Conservation (phyloP, 2,888 invertebrate genomes). For the Dastarcus helophoroides region DNA sequence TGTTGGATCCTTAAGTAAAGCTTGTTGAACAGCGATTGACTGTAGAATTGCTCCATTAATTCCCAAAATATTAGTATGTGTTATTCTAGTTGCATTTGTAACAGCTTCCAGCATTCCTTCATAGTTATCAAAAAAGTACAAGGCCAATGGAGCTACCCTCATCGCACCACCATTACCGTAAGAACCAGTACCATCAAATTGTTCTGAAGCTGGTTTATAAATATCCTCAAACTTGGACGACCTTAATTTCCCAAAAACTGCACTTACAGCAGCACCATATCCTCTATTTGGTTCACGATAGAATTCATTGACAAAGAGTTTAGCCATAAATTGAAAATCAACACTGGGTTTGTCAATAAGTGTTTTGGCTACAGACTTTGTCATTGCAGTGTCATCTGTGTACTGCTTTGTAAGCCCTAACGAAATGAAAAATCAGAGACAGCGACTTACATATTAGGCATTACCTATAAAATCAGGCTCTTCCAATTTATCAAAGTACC, state of each 20-base stretch:
- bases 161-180: constrained; percentile 72
- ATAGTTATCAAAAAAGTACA: constrained; percentile 45
- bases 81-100: constrained; percentile 43
- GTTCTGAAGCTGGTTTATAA: constrained; percentile 49
- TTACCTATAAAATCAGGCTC: constrained; percentile 30
- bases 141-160: constrained; percentile 55
- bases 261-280: constrained; percentile 50
- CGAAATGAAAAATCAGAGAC: background rate
- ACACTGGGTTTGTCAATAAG: constrained; percentile 44
- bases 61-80: constrained; percentile 48
- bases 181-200: constrained; percentile 57
- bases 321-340: constrained; percentile 48
- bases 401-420: constrained; percentile 45
- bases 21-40: constrained; percentile 47
- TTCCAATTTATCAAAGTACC: constrained; percentile 47
- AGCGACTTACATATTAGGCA: background rate
- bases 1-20: constrained; percentile 37
- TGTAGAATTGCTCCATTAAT: constrained; percentile 47
- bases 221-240: constrained; percentile 45
- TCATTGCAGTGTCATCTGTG: constrained; percentile 66
- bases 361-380: constrained; percentile 48
- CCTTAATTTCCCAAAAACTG: constrained; percentile 45
- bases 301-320: constrained; percentile 52
- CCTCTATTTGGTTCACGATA: constrained; percentile 49
- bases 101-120: constrained; percentile 40